These are phyloP conservation scores for Panonychus citri DNA, from an alignment of 1,140 invertebrate genomes.

Conservation along the genomic window DNA sequence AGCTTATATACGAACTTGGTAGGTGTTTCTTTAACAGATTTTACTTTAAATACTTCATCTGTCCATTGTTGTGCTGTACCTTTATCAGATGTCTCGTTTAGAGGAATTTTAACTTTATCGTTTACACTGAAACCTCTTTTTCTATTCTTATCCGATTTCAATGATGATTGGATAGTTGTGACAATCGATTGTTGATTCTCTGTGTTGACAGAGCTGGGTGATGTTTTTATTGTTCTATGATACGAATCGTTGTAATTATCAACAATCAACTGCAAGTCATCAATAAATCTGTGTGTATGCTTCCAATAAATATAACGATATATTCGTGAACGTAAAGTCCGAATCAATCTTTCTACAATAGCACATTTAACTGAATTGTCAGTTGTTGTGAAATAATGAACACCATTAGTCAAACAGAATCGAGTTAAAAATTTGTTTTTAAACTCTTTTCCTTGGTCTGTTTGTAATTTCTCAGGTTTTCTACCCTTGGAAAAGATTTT, in stretches of 20 bases:
- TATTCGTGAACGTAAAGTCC: constrained; percentile 20
- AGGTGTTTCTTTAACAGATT: neutral
- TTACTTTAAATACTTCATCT: neutral
- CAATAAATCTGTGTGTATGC: neutral
- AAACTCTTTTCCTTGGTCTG: constrained; percentile 6
- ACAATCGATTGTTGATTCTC: no score
- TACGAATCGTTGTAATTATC: neutral
- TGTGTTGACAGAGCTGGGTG: neutral
- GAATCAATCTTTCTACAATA: constrained; percentile 25
- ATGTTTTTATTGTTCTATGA: neutral
- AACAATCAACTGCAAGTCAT: neutral
- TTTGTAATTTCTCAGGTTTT: constrained; percentile 3
- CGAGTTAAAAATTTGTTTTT: constrained; percentile 14
- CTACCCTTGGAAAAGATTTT: neutral
- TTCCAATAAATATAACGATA: neutral
- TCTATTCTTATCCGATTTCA: no score
- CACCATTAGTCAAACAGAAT: constrained; percentile 18
- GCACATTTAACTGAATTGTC: constrained; percentile 21
- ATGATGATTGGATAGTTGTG: no score
- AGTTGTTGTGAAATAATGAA: constrained; percentile 24
- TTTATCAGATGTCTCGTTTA: neutral
- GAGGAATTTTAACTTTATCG: no score
- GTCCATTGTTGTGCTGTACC: neutral
- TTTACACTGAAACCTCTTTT: no score
- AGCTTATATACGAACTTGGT: neutral